Percentiles rank a stretch among this genome's conserved stretches.
phyloP scores from a whole-genome alignment of 2,797 vertebrate genomes.

The Alectoris magna region DNA sequence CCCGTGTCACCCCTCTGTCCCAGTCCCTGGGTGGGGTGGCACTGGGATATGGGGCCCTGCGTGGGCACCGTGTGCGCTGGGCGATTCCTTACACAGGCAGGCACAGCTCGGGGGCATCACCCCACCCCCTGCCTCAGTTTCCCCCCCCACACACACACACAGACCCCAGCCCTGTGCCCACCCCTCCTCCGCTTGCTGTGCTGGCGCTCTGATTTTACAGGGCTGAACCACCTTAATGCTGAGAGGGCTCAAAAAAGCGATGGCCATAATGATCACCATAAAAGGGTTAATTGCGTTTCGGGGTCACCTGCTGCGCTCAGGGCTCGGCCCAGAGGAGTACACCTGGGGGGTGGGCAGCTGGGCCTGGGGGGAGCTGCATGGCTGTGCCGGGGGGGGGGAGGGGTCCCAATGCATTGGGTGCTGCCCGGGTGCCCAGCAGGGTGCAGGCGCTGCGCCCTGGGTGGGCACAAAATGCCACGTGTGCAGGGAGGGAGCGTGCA shows the following conservation, averaged over 20 bases:
- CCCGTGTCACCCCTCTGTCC: not conserved
- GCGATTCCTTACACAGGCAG: too few relatives aligned
- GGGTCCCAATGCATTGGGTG: not conserved
- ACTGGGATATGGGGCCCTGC: too few relatives aligned
- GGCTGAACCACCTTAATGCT: not conserved
- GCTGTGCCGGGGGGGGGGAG: not conserved
- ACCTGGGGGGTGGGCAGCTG: not conserved
- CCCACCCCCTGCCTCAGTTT: slow-evolving; percentile 17
- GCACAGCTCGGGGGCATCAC: not conserved
- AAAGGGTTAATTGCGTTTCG: not conserved
- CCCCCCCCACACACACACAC: rapidly evolving
- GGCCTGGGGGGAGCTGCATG: not conserved
- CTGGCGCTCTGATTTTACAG: not conserved
- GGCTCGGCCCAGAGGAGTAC: not conserved
- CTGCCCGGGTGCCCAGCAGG: not conserved
- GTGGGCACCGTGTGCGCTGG: too few relatives aligned
- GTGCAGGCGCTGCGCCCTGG: rapidly evolving
- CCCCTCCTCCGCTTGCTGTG: rapidly evolving
- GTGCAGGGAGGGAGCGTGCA: too few relatives aligned
- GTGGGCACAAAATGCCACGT: rapidly evolving
- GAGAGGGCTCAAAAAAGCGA: too few relatives aligned
- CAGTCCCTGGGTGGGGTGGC: slow-evolving; percentile 19
- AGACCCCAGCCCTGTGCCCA: rapidly evolving
- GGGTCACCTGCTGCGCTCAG: rapidly evolving
- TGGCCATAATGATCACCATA: too few relatives aligned